phyloP scores from a whole-genome alignment of 2,888 invertebrate genomes.

The Trichopoda pennipes region DNA sequence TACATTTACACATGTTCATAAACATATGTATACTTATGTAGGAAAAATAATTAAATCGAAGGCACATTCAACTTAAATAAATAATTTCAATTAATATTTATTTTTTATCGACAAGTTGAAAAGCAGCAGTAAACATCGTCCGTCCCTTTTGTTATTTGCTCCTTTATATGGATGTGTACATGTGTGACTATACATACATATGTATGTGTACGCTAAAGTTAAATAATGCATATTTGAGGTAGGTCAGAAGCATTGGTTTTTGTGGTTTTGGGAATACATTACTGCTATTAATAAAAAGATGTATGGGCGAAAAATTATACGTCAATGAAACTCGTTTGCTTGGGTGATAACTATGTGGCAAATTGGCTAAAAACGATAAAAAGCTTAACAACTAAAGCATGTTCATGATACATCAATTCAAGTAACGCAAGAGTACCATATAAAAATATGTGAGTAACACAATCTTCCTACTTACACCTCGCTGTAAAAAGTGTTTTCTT shows the following conservation, averaged over 20 bases:
- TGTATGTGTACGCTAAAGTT: neutral
- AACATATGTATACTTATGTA: neutral
- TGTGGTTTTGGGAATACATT: neutral
- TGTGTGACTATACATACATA: no score
- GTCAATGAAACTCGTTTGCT: slow-evolving; percentile 21
- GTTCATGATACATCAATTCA: neutral
- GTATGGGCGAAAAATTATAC: neutral
- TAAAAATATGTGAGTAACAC: no score
- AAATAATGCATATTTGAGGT: slow-evolving; percentile 14
- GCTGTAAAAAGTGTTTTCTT: no score
- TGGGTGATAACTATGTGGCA: slow-evolving; percentile 2
- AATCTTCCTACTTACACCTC: no score
- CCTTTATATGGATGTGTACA: no score
- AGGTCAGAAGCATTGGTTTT: slow-evolving; percentile 26
- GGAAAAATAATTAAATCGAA: no score
- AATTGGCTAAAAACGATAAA: slow-evolving; percentile 11
- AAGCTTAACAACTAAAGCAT: neutral
- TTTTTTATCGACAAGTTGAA: neutral
- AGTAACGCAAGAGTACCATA: no score
- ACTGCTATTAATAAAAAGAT: neutral
- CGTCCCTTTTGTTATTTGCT: no score
- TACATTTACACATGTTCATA: neutral
- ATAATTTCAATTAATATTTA: neutral
- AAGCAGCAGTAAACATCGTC: no score
- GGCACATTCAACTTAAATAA: neutral